These are phyloP conservation scores for Notocelia uddmanniana DNA, from an alignment of 2,888 invertebrate genomes.

Conservation along the genomic window DNA sequence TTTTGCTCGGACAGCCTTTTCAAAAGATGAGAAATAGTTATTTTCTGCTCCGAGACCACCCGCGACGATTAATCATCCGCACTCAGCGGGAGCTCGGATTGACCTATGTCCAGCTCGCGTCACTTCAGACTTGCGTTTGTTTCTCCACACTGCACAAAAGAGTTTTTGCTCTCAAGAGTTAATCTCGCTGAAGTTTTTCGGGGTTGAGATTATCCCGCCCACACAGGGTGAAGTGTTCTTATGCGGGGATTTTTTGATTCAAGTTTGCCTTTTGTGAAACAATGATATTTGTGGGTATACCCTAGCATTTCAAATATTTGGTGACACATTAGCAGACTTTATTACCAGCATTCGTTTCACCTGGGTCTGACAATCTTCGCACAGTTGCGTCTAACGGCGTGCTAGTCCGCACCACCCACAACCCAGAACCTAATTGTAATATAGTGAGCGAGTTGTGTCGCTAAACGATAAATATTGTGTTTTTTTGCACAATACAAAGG, in stretches of 20 bases:
- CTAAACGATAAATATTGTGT: conserved; percentile 40
- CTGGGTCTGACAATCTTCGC: conserved; percentile 25
- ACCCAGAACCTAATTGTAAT: conserved; percentile 37
- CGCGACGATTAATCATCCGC: conserved; percentile 75
- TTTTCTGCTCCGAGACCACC: conserved; percentile 73
- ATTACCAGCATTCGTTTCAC: conserved; percentile 27
- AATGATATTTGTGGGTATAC: conserved; percentile 16
- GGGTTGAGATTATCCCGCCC: conserved; percentile 39
- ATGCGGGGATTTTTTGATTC: conserved; percentile 6
- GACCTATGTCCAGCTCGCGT: conserved; percentile 69
- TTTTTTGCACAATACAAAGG: conserved; percentile 40
- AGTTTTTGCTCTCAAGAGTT: conserved; percentile 52
- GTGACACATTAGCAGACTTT: conserved; percentile 20
- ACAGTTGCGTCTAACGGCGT: conserved; percentile 20
- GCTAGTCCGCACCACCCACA: not conserved
- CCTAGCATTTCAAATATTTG: conserved; percentile 5
- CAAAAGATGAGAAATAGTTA: conserved; percentile 82
- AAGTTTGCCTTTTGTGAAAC: conserved; percentile 3
- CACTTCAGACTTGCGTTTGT: conserved; percentile 60
- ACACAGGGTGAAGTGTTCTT: conserved; percentile 25
- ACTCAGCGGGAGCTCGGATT: conserved; percentile 72
- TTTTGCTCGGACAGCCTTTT: conserved; percentile 71
- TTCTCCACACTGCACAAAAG: conserved; percentile 48
- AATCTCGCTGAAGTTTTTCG: conserved; percentile 48
- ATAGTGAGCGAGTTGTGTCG: conserved; percentile 28